Percentiles rank a stretch among this genome's conserved stretches.
Conservation (phyloP, 1,140 invertebrate species). For the Penaeus indicus region DNA sequence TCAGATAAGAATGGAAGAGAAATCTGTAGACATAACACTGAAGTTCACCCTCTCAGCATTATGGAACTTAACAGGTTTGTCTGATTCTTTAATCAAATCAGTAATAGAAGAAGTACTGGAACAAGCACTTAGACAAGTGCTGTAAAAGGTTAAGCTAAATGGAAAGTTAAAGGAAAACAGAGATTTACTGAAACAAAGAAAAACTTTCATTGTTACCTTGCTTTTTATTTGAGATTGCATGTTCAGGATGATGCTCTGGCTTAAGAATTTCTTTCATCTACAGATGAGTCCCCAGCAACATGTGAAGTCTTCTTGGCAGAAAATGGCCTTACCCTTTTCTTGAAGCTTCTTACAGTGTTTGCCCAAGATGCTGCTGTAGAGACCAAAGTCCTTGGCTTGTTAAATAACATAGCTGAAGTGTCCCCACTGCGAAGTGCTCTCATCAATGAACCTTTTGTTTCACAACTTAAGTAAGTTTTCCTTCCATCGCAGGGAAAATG, state of each 20-base stretch:
- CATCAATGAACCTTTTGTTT: conserved; percentile 78
- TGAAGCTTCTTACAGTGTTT: conserved; percentile 79
- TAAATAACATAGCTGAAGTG: conserved; percentile 89
- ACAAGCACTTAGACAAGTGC: too few species aligned
- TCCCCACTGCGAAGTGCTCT: conserved; percentile 74
- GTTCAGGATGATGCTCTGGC: too few species aligned
- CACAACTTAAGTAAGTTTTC: conserved; percentile 74
- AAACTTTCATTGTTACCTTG: too few species aligned
- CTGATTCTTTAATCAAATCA: conserved; percentile 38
- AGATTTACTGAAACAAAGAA: too few species aligned
- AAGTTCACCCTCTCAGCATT: conserved; percentile 86
- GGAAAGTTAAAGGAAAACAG: too few species aligned
- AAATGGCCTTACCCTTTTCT: conserved; percentile 80
- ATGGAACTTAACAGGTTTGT: conserved; percentile 83
- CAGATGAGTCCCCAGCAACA: conserved; percentile 81
- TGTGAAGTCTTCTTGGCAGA: conserved; percentile 82
- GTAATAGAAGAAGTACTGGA: too few species aligned
- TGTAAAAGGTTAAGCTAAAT: too few species aligned
- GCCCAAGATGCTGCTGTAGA: conserved; percentile 78
- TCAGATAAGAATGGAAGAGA: conserved; percentile 75
- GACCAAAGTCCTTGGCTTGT: conserved; percentile 83
- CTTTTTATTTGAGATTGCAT: too few species aligned
- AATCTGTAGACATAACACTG: conserved; percentile 80
- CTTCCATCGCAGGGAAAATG: not conserved
- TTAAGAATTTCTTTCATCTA: conserved; percentile 31